Evolutionary conservation across 2,113 vertebrate species (phyloP).

Genomic region (Microtus ochrogaster): DNA sequence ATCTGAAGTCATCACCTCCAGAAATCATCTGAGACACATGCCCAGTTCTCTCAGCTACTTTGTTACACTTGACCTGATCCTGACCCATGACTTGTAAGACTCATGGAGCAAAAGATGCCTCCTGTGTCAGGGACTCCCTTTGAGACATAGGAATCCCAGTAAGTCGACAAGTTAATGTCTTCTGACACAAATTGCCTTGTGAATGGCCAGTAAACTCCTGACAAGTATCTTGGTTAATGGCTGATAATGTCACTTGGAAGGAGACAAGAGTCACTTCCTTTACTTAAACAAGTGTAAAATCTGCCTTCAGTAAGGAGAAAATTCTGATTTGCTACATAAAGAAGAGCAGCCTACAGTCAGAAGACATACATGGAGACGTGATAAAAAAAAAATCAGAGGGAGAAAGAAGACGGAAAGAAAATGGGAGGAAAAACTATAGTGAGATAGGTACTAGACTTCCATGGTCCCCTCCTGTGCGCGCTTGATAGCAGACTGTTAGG

Average conservation of each 20-base stretch:
- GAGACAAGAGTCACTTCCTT: neutral
- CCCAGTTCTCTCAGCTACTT: neutral
- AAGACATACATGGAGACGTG: neutral
- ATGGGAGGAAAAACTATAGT: neutral
- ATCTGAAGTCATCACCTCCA: neutral
- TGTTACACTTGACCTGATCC: too few species aligned
- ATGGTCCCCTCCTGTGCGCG: rapidly evolving
- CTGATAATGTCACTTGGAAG: neutral
- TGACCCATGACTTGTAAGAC: neutral
- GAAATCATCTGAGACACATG: neutral
- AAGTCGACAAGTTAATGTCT: neutral
- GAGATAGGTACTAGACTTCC: neutral
- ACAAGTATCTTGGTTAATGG: neutral
- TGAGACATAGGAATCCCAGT: neutral
- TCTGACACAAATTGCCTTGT: neutral
- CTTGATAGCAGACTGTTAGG: neutral
- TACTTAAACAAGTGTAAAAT: neutral
- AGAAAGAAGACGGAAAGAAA: neutral
- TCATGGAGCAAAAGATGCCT: neutral
- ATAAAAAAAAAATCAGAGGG: neutral
- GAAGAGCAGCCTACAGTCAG: neutral
- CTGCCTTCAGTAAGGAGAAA: neutral
- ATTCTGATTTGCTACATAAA: neutral
- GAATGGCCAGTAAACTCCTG: neutral
- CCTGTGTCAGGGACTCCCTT: neutral